Conservation (phyloP, 2,113 vertebrate species). For the Brienomyrus longianalis region DNA sequence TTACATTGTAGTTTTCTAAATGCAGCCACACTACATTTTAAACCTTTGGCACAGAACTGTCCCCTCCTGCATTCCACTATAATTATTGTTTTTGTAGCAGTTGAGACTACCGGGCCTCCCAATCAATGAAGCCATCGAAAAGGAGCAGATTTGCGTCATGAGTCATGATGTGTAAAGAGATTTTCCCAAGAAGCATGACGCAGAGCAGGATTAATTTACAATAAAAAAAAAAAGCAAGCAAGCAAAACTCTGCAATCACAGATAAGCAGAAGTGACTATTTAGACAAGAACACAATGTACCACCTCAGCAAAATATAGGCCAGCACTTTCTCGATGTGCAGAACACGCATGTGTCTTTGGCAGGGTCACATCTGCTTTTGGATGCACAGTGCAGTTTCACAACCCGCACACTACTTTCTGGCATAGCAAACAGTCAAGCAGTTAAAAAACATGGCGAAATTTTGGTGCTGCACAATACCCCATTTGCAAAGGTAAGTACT, state of each 20-base stretch:
- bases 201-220: neutral
- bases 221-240: neutral
- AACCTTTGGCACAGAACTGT: neutral
- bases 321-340: neutral
- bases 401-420: neutral
- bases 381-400: neutral
- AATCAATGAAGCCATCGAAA: slow-evolving; percentile 1
- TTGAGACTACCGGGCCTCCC: neutral
- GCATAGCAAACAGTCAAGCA: neutral
- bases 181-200: neutral
- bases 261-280: slow-evolving; percentile 2
- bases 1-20: neutral
- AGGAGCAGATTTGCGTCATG: neutral
- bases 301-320: neutral
- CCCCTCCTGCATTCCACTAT: neutral
- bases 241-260: neutral
- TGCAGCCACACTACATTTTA: neutral
- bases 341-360: neutral
- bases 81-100: neutral
- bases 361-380: neutral
- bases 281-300: neutral
- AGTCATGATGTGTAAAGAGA: neutral
- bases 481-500: neutral
- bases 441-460: neutral
- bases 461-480: neutral